Conservation (phyloP, 2,888 invertebrate genomes). For the Brenthis hecate region DNA sequence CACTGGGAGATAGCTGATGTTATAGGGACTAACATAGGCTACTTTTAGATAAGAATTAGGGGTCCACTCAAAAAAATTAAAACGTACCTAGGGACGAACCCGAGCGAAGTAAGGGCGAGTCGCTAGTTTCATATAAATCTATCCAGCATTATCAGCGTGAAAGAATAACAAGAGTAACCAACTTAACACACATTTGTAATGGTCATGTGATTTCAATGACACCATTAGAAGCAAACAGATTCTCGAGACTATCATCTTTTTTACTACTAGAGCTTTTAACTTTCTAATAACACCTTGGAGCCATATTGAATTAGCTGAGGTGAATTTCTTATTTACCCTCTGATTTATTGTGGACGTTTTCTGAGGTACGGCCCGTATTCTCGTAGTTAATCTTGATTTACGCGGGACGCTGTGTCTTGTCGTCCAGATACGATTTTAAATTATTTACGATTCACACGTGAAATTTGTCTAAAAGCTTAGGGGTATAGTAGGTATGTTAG, state of each 20-base stretch:
- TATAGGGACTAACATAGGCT: too few species aligned
- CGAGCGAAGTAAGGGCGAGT: too few species aligned
- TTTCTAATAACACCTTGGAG: constrained; percentile 62
- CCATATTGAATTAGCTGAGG: constrained; percentile 65
- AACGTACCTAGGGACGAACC: too few species aligned
- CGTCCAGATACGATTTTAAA: constrained; percentile 60
- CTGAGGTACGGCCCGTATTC: constrained; percentile 71
- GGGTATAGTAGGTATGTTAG: background rate
- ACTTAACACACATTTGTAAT: too few species aligned
- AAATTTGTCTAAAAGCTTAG: constrained; percentile 38
- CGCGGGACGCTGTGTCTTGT: constrained; percentile 63
- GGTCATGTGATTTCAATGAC: too few species aligned
- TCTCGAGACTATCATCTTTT: background rate
- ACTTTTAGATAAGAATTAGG: too few species aligned
- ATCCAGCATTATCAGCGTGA: too few species aligned
- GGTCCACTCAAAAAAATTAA: too few species aligned
- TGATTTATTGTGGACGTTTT: constrained; percentile 73
- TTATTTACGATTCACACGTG: constrained; percentile 67
- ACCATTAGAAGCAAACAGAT: too few species aligned
- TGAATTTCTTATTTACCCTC: constrained; percentile 70
- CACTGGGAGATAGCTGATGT: too few species aligned
- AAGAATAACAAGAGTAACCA: too few species aligned
- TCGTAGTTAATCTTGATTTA: constrained; percentile 77
- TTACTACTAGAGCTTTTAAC: constrained; percentile 1
- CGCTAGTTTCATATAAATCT: too few species aligned